phyloP scores from a whole-genome alignment of 2,888 invertebrate genomes.

The Thelaira solivaga region DNA sequence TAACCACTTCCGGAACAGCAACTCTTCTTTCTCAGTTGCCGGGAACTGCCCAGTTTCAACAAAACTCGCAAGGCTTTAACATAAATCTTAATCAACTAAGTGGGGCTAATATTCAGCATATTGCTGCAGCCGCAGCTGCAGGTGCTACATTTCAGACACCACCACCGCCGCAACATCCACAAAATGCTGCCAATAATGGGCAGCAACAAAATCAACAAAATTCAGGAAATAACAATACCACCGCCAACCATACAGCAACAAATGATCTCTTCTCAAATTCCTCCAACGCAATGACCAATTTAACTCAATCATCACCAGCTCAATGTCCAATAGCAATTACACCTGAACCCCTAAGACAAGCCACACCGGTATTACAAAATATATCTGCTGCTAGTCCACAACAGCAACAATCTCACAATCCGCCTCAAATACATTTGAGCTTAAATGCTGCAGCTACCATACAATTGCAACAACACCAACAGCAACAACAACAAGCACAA shows the following conservation, averaged over 20 bases:
- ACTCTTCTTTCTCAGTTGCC: constrained; percentile 75
- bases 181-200: constrained; percentile 53
- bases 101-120: constrained; percentile 75
- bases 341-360: constrained; percentile 73
- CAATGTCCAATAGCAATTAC: constrained; percentile 72
- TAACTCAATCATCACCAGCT: constrained; percentile 71
- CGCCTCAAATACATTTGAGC: constrained; percentile 63
- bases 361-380: constrained; percentile 68
- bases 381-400: constrained; percentile 61
- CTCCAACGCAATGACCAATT: constrained; percentile 37
- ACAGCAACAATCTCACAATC: constrained; percentile 63
- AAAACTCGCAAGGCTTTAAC: constrained; percentile 71
- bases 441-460: constrained; percentile 69
- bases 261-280: constrained; percentile 57
- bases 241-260: constrained; percentile 48
- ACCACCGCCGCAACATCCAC: constrained; percentile 64
- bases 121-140: constrained; percentile 71
- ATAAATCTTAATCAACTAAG: constrained; percentile 76
- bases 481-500: constrained; percentile 70
- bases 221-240: constrained; percentile 44
- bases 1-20: constrained; percentile 69
- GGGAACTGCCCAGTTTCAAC: constrained; percentile 73
- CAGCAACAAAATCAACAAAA: constrained; percentile 44
- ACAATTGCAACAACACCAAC: constrained; percentile 70
- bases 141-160: constrained; percentile 73